phyloP scores from a whole-genome alignment of 2,113 vertebrate species.

The Platysteira castanea region DNA sequence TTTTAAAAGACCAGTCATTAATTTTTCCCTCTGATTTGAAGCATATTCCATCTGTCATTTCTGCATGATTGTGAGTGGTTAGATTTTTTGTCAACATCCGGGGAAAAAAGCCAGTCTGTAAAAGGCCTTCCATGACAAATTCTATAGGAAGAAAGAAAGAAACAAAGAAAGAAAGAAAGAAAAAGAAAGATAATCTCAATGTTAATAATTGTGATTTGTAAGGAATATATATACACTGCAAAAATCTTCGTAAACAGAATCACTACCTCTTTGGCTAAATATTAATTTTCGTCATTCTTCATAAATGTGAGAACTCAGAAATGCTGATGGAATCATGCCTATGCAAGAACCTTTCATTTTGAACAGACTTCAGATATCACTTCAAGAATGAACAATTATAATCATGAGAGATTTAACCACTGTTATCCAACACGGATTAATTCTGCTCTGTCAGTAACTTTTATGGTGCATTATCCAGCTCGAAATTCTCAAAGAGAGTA shows the following conservation, averaged over 20 bases:
- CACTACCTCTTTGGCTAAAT: not conserved
- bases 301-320: not conserved
- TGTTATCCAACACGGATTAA: not conserved
- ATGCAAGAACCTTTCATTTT: not conserved
- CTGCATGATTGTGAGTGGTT: not conserved
- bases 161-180: not conserved
- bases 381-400: not conserved
- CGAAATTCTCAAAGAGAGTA: not conserved
- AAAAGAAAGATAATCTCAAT: not conserved
- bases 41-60: not conserved
- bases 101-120: not conserved
- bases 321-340: not conserved
- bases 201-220: not conserved
- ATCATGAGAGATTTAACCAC: not conserved
- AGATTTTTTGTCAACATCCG: not conserved
- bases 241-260: not conserved
- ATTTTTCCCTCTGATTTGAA: not conserved
- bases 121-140: not conserved
- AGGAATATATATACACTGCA: not conserved
- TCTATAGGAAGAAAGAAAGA: not conserved
- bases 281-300: not conserved
- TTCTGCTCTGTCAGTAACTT: not conserved
- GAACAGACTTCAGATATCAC: not conserved
- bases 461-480: not conserved
- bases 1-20: conserved; percentile 1